Conservation (phyloP, 2,797 vertebrate genomes). For the Glossophaga mutica region DNA sequence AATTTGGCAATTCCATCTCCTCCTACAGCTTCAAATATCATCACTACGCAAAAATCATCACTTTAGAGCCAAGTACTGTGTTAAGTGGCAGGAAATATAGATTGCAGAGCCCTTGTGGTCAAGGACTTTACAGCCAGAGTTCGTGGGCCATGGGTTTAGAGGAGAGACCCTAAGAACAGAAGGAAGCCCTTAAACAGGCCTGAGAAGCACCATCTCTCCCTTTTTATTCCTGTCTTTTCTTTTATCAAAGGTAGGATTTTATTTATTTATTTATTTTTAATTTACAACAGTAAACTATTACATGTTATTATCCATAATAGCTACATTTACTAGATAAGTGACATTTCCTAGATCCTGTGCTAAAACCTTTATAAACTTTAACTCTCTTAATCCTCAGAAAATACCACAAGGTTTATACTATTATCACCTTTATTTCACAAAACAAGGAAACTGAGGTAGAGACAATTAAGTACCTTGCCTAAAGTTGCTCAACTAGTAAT, state of each 20-base stretch:
- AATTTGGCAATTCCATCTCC: conserved; percentile 22
- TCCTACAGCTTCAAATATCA: conserved; percentile 9
- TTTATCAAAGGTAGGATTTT: not conserved
- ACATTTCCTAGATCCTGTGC: not conserved
- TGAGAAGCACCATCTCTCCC: not conserved
- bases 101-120: not conserved
- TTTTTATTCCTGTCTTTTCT: not conserved
- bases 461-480: not conserved
- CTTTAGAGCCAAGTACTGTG: not conserved
- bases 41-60: not conserved
- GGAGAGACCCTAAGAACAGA: not conserved
- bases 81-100: not conserved
- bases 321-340: not conserved
- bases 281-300: not conserved
- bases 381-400: not conserved
- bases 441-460: not conserved
- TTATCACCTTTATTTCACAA: not conserved
- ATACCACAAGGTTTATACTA: not conserved
- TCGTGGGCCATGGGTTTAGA: not conserved
- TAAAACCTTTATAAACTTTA: not conserved
- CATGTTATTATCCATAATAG: not conserved
- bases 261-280: not conserved
- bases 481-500: not conserved
- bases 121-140: not conserved
- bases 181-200: not conserved